Evolutionary conservation across 2,888 invertebrate genomes (phyloP), one percentile per base, ranked within the genome.

Genomic region (Oscheius onirici): DNA sequence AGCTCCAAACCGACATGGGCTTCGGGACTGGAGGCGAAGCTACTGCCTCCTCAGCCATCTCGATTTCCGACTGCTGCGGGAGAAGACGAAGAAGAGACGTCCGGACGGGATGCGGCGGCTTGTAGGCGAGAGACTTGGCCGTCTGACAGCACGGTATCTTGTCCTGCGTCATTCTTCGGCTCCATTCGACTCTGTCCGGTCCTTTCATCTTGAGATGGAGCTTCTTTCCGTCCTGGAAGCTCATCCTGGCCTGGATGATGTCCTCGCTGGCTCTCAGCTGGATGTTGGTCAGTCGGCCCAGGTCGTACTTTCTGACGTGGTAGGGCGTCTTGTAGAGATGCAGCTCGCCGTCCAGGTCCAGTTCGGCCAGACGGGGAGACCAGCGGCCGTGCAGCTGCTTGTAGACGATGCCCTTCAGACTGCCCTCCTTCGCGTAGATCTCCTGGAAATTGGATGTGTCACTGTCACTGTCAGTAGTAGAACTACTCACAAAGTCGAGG

Each of bases 181-280:
- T 41, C 58, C 58, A 58, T 20, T 41, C 41, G 2, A 8, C 22
- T 0, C 40, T 11, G 17, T 58, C 40, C 17, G 58, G 58, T 41
- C 58, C 58, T 2, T 17, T 58, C 10, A 58, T 34, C 20, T 58
- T 58, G 0, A 58, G 43, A 22, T 58, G 41, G 17, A 58, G 43
- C 58, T 58, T 58, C 41, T 40, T 22, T 2, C 58, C 58, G 41
- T 58, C 22, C 10, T 15, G 5, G 41, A 58, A 41, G 6, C 41
- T 58, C 58, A 58, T 1, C 17, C 20, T 58, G 41, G 58, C 58
- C 11, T 58, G 58, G 17, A 58, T n/a, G 41, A 20, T 20, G 41
- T 58, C 41, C 41, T 40, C 15, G 1, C 58, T 41, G 41, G 58
- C 40, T 2, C 41, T 41, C 8, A 58, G 58, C 13, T 20, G 17